A percentile compares a stretch with the other conserved stretches of the same genome.
These are phyloP conservation scores for Crocidura indochinensis DNA, from an alignment of 2,797 vertebrate species.

Conservation along the genomic window DNA sequence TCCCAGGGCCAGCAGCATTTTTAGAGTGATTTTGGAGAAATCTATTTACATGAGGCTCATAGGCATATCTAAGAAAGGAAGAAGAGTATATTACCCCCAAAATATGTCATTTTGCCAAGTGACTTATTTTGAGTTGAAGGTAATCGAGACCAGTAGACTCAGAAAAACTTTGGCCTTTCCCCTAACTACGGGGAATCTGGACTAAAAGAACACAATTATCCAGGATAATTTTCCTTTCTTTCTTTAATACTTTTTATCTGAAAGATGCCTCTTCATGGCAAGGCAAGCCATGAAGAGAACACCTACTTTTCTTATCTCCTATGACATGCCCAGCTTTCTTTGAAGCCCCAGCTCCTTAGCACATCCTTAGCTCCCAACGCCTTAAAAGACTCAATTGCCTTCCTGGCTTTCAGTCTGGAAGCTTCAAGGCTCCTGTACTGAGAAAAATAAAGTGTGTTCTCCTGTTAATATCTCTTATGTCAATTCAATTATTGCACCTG, in stretches of 20 bases:
- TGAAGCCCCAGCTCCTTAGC: not conserved
- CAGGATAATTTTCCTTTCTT: not conserved
- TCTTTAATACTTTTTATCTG: not conserved
- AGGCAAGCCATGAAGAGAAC: not conserved
- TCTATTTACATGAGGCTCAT: not conserved
- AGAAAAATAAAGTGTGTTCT: not conserved
- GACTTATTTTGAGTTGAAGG: not conserved
- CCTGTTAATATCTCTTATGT: not conserved
- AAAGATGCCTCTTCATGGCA: not conserved
- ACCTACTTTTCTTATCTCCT: not conserved
- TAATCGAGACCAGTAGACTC: not conserved
- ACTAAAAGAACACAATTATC: not conserved
- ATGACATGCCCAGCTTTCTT: not conserved
- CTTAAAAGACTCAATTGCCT: not conserved
- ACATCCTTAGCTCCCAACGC: not conserved
- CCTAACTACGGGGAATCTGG: not conserved
- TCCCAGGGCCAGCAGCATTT: not conserved
- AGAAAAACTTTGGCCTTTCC: not conserved
- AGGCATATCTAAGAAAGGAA: not conserved
- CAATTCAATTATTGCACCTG: not conserved
- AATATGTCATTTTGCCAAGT: not conserved
- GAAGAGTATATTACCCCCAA: not conserved
- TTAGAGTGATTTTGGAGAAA: slow-evolving; percentile 43
- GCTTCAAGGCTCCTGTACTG: not conserved
- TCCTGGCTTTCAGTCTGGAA: not conserved